Evolutionary conservation across 2,113 vertebrate genomes (phyloP), one percentile per base, ranked within the genome.

Genomic region (Dipodomys ordii): DNA sequence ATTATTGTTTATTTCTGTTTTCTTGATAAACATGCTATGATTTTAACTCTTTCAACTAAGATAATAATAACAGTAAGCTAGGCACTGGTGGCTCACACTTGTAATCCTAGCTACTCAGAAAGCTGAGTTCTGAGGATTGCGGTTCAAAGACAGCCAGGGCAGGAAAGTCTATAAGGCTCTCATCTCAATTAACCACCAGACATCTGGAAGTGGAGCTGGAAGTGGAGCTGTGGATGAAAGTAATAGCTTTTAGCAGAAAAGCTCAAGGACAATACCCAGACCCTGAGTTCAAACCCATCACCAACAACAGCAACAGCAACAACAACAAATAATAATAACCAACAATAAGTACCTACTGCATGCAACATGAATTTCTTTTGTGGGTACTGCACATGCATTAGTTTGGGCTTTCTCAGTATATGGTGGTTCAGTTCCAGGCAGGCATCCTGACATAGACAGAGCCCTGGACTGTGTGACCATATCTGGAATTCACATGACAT

Each of bases 11-110:
- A 46, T 90, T 86, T 88, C 67, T 46, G 28, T 68, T 81, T 39
- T 92, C 53, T 83, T 69, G n/a, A 62, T 72, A n/a, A 91, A 87
- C 49, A 23, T 35, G 46, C 23, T 74, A 35, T 64, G 1, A 12
- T 90, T 93, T 87, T 72, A 30, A 73, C 11, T 44, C 35, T 65
- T 81, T 77, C 78, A 53, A 76, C 67, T 85, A 30, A 71, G 25
- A 8, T 81, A 64, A 60, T 23, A 72, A 39, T 2, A 57, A 72
- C 6, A 19, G n/a, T 23, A 85, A 85, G 35, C 16, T 57, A 16
- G 53, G 15, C 53, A 57, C 53, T 57, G 16, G 53, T 57, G 53
- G 53, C 53, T 57, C 53, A 57, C 53, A 57, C 53, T 57, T 57
- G 15, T 18, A 57, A 57, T 57, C 53, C 15, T 57, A 57, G 16